Conservation (phyloP, 2,113 vertebrate species). For the Monopterus albus region DNA sequence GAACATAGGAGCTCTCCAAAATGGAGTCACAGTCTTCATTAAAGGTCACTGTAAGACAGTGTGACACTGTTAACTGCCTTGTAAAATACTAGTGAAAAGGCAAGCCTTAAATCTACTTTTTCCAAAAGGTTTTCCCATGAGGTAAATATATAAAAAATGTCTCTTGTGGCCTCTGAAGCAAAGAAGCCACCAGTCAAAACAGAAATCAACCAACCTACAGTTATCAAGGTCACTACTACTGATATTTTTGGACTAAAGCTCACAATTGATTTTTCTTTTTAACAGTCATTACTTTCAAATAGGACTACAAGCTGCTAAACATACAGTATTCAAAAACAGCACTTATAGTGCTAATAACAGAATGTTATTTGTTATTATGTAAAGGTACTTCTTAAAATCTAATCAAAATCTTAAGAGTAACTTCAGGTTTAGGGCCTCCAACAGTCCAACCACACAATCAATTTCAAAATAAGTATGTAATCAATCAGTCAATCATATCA, state of each 20-base stretch:
- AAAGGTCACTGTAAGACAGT: slow-evolving; percentile 51
- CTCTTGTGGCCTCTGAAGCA: background rate
- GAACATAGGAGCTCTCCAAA: slow-evolving; percentile 21
- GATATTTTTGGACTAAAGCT: background rate
- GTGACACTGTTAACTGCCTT: background rate
- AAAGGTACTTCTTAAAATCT: too few relatives aligned
- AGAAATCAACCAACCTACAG: background rate
- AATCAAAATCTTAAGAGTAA: too few relatives aligned
- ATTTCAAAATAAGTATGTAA: too few relatives aligned
- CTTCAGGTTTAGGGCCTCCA: too few relatives aligned
- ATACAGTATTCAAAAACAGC: too few relatives aligned
- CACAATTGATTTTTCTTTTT: background rate
- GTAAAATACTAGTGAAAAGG: background rate
- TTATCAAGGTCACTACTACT: slow-evolving; percentile 24
- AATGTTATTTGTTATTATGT: background rate
- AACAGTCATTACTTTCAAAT: background rate
- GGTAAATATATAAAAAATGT: slow-evolving; percentile 1
- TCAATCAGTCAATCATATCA: background rate
- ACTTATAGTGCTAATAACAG: too few relatives aligned
- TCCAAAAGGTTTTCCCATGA: background rate
- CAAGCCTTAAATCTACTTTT: slow-evolving; percentile 4
- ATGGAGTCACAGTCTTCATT: slow-evolving; percentile 26
- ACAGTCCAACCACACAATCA: too few relatives aligned
- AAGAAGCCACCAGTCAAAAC: background rate
- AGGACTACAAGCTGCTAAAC: background rate